Evolutionary conservation across 2,888 invertebrate species (phyloP), one percentile per base, ranked within the genome.

Genomic region (Cenopis cana): DNA sequence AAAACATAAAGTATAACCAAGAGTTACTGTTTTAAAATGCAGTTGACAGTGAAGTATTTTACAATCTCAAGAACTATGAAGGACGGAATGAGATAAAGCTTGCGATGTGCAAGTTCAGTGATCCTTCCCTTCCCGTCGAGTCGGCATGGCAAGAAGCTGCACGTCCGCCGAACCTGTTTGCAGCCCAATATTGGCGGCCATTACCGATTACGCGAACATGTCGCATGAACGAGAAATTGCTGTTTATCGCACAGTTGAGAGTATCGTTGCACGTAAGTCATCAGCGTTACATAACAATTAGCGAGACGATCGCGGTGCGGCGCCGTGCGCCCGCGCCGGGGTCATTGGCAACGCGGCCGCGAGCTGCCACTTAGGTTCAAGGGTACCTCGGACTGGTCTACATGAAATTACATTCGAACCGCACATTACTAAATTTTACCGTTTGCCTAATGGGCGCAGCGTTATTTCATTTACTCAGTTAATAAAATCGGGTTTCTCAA

Each of bases 291-390:
- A 89, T 91, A 92, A 92, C 89, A 91, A 91, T 92, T 91, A 91
- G 90, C 89, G 82, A 85, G 74, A n/a, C 14, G 46, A 73, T 65
- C 72, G 73, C 78, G 75, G 81, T 74, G 83, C 82, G 81, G 84
- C 78, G 76, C 78, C 77, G 80, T 93, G 93, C 89, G 90, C 89
- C 84, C 84, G 86, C 85, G 85, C 90, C 90, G 93, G 93, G 94
- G 94, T 95, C 95, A 94, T 94, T 94, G 94, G 93, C 94, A 93
- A 93, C 87, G 91, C 92, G 93, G 90, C 91, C 91, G 90, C 90
- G 88, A 89, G 93, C 91, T 92, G 93, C 94, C 93, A 90, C 93
- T 92, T 91, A 91, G 91, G 94, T 93, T 93, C 92, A 93, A 93
- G 93, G 93, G 92, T 93, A 92, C 85, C 85, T 85, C 83, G 83